phyloP scores from a whole-genome alignment of 2,888 invertebrate species.

The Horisme vitalbata region DNA sequence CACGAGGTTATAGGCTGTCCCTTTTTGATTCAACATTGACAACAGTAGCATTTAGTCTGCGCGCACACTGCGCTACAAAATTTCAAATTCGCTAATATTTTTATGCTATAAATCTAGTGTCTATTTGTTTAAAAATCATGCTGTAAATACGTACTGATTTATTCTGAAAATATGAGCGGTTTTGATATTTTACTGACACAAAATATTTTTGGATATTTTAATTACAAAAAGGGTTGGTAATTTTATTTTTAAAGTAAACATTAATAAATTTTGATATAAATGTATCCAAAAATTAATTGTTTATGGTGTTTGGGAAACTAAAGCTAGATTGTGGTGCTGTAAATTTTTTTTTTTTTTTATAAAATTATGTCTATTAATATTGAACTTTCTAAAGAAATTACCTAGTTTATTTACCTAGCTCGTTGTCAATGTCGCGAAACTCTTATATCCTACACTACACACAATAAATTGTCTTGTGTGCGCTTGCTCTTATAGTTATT shows the following conservation, averaged over 20 bases:
- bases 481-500: slow-evolving; percentile 8
- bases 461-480: slow-evolving; percentile 8
- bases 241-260: slow-evolving; percentile 8
- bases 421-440: slow-evolving; percentile 15
- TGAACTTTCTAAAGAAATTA: background rate
- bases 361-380: background rate
- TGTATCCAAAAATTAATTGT: slow-evolving; percentile 37
- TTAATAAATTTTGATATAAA: slow-evolving; percentile 6
- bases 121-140: too few species aligned
- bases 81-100: slow-evolving; percentile 47
- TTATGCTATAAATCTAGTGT: too few species aligned
- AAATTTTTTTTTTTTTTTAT: slow-evolving; percentile 1
- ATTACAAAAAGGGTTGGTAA: slow-evolving; percentile 16
- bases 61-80: slow-evolving; percentile 65
- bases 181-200: slow-evolving; percentile 30
- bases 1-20: slow-evolving; percentile 44
- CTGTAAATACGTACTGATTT: too few species aligned
- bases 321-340: slow-evolving; percentile 23
- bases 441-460: slow-evolving; percentile 7
- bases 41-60: slow-evolving; percentile 69
- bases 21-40: slow-evolving; percentile 61
- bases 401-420: background rate
- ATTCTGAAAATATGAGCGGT: slow-evolving; percentile 15
- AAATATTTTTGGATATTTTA: slow-evolving; percentile 37
- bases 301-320: slow-evolving; percentile 34